Base-by-base conservation (phyloP, 2,797 vertebrate species). In the Glyptemys insculpta region DNA sequence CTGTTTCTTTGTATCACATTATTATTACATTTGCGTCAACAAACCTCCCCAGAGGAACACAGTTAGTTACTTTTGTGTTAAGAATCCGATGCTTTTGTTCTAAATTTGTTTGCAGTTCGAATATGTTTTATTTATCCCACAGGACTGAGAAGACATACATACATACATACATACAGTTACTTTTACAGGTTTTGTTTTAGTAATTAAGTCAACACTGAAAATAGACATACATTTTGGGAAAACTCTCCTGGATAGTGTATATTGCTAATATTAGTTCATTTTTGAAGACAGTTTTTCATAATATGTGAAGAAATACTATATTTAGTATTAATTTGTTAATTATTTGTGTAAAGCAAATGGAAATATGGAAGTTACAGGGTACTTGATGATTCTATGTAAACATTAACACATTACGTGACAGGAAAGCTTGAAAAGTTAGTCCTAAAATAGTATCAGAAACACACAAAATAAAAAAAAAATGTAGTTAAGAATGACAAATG, bases 391-490 rank as follows among this genome's bases (percentile, higher is more conserved):
- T 23, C 44, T 31, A 15, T 78, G 27, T 29, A 49, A 78, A 78
- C 74, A 72, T 72, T 18, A 47, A 31, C 74, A 49, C 25, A 4
- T 47, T 47, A 68, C 8, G 9, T 91, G 72, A 79, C 52, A 89
- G 50, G 85, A 82, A 90, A 87, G 86, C 19, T n/a, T 41, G 65
- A 14, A 6, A 95, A 97, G 91, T 97, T 96, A 78, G 31, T 59
- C 50, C 76, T 86, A 86, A 90, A 90, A 57, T 81, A 96, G 93
- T 11, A 14, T 47, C 52, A 68, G 85, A 47, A 65, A 85, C 23
- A 18, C 53, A 6, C 7, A 65, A 1, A 6, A 7, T 4, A 2
- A 76, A 52, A 41, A 41, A 41, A 5, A 2, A 8, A 65, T 74
- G 3, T 15, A 15, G 34, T 19, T 21, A 79, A 23, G 80, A 50